These are phyloP conservation scores for Azemiops feae DNA, from an alignment of 2,113 vertebrate species.

Conservation along the genomic window DNA sequence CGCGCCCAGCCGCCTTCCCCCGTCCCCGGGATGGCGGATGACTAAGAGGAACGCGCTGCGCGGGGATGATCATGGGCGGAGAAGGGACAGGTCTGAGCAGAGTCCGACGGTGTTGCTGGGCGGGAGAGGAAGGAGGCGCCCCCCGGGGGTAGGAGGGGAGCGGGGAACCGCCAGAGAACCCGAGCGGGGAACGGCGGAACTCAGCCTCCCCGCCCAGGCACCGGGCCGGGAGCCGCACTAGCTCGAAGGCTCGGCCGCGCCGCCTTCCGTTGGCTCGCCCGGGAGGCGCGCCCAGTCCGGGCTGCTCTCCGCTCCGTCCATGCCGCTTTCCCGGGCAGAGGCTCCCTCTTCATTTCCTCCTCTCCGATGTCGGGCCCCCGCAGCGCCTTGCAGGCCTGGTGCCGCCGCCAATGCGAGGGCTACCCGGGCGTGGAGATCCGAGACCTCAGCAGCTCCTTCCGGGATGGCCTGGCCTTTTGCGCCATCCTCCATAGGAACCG, in stretches of 20 bases:
- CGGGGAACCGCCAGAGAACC: slow-evolving; percentile 10
- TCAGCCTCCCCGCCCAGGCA: neutral
- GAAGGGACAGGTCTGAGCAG: slow-evolving; percentile 28
- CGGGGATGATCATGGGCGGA: neutral
- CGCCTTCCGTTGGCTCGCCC: neutral
- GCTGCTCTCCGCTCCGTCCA: neutral
- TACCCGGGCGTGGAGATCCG: slow-evolving; percentile 86
- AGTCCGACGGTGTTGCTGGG: slow-evolving; percentile 17
- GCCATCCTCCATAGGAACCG: slow-evolving; percentile 92
- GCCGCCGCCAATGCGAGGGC: slow-evolving; percentile 83
- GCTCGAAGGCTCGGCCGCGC: neutral
- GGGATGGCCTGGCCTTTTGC: slow-evolving; percentile 94
- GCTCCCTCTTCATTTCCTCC: neutral
- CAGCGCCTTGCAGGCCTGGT: slow-evolving; percentile 89
- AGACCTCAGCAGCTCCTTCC: slow-evolving; percentile 92
- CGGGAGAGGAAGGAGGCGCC: slow-evolving; percentile 20
- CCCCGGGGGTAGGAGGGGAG: slow-evolving; percentile 12
- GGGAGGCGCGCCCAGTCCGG: neutral
- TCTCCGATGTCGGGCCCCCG: slow-evolving; percentile 82
- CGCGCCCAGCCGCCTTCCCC: neutral
- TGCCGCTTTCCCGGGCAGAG: neutral
- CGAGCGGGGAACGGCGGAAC: slow-evolving; percentile 2
- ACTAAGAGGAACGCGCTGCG: neutral
- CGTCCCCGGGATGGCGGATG: neutral
- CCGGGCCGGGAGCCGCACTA: neutral